phyloP scores from a whole-genome alignment of 2,797 vertebrate species.

The Lycodopsis pacificus region DNA sequence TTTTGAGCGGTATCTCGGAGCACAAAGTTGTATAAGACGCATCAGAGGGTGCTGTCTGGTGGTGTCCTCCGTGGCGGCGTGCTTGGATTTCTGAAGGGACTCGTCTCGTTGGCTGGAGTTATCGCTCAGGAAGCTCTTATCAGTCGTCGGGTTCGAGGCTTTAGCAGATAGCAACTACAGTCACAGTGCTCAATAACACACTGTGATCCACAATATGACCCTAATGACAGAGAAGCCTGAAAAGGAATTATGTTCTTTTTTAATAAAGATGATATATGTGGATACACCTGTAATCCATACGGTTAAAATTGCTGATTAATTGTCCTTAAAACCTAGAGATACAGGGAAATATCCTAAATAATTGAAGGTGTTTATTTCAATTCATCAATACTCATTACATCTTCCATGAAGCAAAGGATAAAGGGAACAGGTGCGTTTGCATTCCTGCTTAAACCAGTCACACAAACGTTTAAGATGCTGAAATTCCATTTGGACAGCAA shows the following conservation, averaged over 20 bases:
- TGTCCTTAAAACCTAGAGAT: not conserved
- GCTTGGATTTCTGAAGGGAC: not conserved
- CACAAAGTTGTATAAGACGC: conserved; percentile 38
- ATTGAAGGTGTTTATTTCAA: not conserved
- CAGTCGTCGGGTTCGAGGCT: conserved; percentile 24
- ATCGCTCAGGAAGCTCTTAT: conserved; percentile 2
- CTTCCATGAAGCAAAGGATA: not conserved
- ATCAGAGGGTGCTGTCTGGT: conserved; percentile 12
- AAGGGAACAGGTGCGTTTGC: not conserved
- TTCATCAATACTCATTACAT: not conserved
- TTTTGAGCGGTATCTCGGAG: conserved; percentile 41
- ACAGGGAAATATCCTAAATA: not conserved
- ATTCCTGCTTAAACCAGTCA: not conserved
- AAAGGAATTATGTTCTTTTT: not conserved
- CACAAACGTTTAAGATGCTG: not conserved
- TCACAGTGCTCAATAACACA: not conserved
- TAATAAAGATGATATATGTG: not conserved
- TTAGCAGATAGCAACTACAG: not conserved
- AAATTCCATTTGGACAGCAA: not conserved
- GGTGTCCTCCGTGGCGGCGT: not conserved
- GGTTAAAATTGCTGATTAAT: not conserved
- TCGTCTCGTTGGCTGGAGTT: conserved; percentile 8
- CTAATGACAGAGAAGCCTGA: conserved; percentile 9
- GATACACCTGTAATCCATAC: not conserved
- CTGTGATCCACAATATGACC: conserved; percentile 9